Evolutionary conservation across 2,113 vertebrate genomes (phyloP), one percentile per base, ranked within the genome.

Genomic region (Rhizomys pruinosus): DNA sequence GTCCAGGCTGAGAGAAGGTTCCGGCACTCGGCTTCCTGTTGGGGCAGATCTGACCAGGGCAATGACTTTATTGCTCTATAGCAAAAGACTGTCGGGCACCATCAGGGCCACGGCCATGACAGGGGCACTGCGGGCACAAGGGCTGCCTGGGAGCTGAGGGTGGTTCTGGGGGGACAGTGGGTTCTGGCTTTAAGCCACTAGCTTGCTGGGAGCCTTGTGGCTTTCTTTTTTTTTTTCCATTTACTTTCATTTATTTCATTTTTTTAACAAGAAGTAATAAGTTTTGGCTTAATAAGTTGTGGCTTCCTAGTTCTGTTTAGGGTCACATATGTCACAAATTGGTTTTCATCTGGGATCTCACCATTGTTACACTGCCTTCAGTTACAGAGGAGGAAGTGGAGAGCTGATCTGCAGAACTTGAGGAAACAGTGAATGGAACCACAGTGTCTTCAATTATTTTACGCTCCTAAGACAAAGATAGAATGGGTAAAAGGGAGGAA

Each of bases 391-490:
- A 98, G 25, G 97, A 97, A 0, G 96, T 92, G n/a, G 98, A 98
- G 91, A 98, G 97, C 52, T 97, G 97, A 13, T 98, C 98, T 64
- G 98, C 98, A 87, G 98, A 98, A 95, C 97, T 96, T 92, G 99
- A 98, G 85, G 99, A 98, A 76, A 98, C 12, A 97, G 99, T 89
- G 97, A 99, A 98, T 5, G 99, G 99, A 37, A 99, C 97, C 93
- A 99, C 98, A 0, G 99, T 99, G 97, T 99, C 99, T 96, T 99
- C 99, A 96, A 99, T 99, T 95, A 99, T 99, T 97, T 98, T 99
- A 3, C 98, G 99, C 91, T 99, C 99, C 99, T 99, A 93, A 69
- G 95, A 32, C 34, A 95, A 77, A 39, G 71, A 42, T 2, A 76
- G 27, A 87, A 64, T 61, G 61, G 42, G 74, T 20, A 3, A 85